A percentile compares a stretch with the other conserved stretches of the same genome.
phyloP scores from a whole-genome alignment of 1,140 invertebrate genomes.

The Papilio glaucus region DNA sequence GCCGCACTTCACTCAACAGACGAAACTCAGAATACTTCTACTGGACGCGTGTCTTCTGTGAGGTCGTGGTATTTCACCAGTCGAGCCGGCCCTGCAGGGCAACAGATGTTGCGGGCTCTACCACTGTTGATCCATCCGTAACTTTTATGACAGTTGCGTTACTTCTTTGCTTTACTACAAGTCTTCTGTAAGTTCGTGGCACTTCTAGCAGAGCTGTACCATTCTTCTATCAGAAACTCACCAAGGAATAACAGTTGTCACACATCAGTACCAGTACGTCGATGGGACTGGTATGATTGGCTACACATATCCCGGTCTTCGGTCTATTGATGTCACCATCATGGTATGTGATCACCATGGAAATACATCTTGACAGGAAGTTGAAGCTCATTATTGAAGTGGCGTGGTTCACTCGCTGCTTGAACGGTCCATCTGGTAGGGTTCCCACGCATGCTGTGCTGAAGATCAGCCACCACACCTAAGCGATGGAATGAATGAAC shows the following conservation, averaged over 20 bases:
- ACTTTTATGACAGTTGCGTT: no score
- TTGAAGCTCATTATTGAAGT: constrained; percentile 95
- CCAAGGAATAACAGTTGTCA: constrained; percentile 99
- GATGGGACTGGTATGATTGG: constrained; percentile 99
- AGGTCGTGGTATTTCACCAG: no score
- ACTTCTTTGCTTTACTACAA: no score
- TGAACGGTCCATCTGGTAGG: constrained; percentile 89
- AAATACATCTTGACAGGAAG: constrained; percentile 93
- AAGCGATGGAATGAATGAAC: constrained; percentile 23
- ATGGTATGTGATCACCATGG: constrained; percentile 95
- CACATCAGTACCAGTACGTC: constrained; percentile 98
- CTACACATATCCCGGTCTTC: constrained; percentile 96
- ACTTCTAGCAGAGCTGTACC: no score
- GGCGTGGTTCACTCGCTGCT: constrained; percentile 90
- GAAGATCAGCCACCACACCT: constrained; percentile 93
- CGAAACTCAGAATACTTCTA: no score
- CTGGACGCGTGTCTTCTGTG: no score
- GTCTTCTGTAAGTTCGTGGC: no score
- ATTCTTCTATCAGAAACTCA: constrained; percentile 75
- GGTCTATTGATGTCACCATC: constrained; percentile 91
- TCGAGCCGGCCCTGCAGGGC: no score
- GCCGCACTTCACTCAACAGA: no score
- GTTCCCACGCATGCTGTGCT: constrained; percentile 93
- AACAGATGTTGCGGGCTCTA: no score
- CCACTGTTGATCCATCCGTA: no score